A percentile compares a stretch with the other conserved stretches of the same genome.
Conservation (phyloP, 2,888 invertebrate species). For the Graphium colonna region DNA sequence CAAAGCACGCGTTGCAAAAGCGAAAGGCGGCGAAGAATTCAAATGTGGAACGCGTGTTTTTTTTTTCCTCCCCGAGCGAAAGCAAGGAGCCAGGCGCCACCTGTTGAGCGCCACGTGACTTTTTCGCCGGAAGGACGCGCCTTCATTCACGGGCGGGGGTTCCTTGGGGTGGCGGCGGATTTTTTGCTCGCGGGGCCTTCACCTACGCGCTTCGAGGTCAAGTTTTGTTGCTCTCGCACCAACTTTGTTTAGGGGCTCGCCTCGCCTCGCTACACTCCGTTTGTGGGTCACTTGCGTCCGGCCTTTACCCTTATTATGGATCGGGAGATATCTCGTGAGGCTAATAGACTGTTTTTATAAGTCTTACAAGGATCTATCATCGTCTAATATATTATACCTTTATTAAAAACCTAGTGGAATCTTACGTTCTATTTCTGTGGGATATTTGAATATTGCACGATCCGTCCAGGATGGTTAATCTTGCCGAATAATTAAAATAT, state of each 20-base stretch:
- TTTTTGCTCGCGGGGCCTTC: conserved; percentile 79
- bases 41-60: conserved; percentile 37
- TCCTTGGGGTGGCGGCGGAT: conserved; percentile 67
- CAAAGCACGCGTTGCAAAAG: conserved; percentile 20
- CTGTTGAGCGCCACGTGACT: conserved; percentile 78
- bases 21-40: conserved; percentile 26
- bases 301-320: neutral
- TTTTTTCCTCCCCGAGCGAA: conserved; percentile 57
- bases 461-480: no score
- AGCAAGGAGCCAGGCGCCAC: conserved; percentile 74
- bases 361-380: no score
- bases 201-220: conserved; percentile 80
- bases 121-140: conserved; percentile 79
- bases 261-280: no score
- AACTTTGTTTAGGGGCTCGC: conserved; percentile 44
- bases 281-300: conserved; percentile 26
- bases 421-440: no score
- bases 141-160: conserved; percentile 78
- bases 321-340: neutral
- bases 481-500: no score
- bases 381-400: no score
- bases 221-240: conserved; percentile 60
- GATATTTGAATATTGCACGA: no score
- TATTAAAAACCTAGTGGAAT: no score
- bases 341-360: no score